These are phyloP conservation scores for Bombus ignitus DNA, from an alignment of 1,140 invertebrate species.

Conservation along the genomic window DNA sequence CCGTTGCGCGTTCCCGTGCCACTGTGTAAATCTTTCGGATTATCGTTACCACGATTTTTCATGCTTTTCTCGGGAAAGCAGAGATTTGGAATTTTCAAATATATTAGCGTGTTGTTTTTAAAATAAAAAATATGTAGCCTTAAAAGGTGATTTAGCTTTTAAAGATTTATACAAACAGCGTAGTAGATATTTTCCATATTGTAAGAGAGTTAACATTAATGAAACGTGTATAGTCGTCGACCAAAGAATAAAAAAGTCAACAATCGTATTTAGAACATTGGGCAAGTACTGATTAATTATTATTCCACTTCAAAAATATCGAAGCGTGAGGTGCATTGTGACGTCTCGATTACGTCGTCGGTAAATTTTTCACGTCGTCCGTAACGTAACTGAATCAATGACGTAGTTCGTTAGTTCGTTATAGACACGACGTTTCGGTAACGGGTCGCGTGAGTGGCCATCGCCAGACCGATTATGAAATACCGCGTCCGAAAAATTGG, in stretches of 20 bases:
- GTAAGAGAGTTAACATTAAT: not conserved
- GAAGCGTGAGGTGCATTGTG: too few relatives aligned
- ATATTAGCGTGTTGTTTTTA: not conserved
- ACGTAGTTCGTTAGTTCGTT: not conserved
- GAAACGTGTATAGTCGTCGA: not conserved
- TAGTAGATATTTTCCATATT: not conserved
- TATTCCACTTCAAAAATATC: not conserved
- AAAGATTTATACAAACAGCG: not conserved
- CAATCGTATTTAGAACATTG: not conserved
- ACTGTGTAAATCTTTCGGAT: conserved; percentile 34
- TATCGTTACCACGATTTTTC: not conserved
- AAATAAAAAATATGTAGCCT: too few relatives aligned
- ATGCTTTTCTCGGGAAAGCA: not conserved
- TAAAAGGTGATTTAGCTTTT: too few relatives aligned
- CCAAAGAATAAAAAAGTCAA: not conserved
- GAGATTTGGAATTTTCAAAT: not conserved
- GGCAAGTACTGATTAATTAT: not conserved
- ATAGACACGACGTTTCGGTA: too few relatives aligned
- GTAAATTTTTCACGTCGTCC: not conserved
- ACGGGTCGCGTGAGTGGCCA: not conserved
- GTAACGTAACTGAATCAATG: not conserved
- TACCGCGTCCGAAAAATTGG: conserved; percentile 10
- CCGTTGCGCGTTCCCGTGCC: not conserved
- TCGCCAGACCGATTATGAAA: not conserved
- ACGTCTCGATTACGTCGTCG: not conserved